A percentile compares a stretch with the other conserved stretches of the same genome.
phyloP scores from a whole-genome alignment of 2,888 invertebrate genomes.

The Dynastes hyllus region DNA sequence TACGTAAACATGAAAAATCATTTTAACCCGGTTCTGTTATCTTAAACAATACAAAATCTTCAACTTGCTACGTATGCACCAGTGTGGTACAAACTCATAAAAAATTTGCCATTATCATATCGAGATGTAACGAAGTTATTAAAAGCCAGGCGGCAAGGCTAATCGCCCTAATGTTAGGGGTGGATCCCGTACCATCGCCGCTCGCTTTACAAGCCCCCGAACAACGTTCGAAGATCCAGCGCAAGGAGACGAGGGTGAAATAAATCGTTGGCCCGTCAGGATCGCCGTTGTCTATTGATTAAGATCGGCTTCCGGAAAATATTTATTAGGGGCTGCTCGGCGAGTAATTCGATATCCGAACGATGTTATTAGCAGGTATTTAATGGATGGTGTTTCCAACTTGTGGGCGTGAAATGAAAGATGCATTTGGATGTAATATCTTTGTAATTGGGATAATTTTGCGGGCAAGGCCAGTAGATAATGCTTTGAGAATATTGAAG shows the following conservation, averaged over 20 bases:
- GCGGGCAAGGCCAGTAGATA: no score
- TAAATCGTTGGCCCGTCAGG: slow-evolving; percentile 31
- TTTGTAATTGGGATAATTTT: no score
- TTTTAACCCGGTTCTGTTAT: no score
- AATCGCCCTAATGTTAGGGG: slow-evolving; percentile 70
- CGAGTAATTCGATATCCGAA: neutral
- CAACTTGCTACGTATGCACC: slow-evolving; percentile 26
- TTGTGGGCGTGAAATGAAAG: no score
- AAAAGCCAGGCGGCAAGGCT: slow-evolving; percentile 69
- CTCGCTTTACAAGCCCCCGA: slow-evolving; percentile 58
- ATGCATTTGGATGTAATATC: no score
- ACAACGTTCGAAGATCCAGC: neutral
- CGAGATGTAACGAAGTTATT: slow-evolving; percentile 69
- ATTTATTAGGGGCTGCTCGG: slow-evolving; percentile 15
- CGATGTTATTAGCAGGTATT: neutral
- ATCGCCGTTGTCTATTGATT: slow-evolving; percentile 32
- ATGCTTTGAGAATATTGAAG: no score
- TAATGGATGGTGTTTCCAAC: neutral
- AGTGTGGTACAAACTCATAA: slow-evolving; percentile 51
- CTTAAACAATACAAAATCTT: no score
- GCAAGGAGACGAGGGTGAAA: slow-evolving; percentile 11
- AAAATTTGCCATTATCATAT: slow-evolving; percentile 69
- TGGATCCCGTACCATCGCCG: slow-evolving; percentile 60
- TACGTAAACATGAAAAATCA: no score
- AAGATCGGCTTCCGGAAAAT: slow-evolving; percentile 32